Evolutionary conservation across 2,888 invertebrate species (phyloP), one percentile per base, ranked within the genome.

Genomic region (Argyresthia goedartella): DNA sequence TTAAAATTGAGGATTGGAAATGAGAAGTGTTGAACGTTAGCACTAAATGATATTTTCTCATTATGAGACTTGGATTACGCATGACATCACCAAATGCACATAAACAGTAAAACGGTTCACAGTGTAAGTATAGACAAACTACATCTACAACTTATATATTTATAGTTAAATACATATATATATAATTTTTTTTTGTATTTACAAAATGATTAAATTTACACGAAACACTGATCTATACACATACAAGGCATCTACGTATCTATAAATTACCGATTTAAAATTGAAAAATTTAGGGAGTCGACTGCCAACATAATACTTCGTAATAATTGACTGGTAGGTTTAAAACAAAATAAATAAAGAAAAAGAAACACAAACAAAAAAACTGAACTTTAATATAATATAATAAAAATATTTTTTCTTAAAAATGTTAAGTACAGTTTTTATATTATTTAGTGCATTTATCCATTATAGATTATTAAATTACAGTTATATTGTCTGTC

Each of bases 201-300:
- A 11, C 3, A 39, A 34, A 44, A 49, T 45, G 45, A 33, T 33
- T 13, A 49, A 52, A 45, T 8, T 48, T 35, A 47, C 41, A 48
- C 8, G n/a, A 15, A 50, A 56, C 45, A 49, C 50, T 15, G 57
- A 52, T 46, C 55, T 45, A 36, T 54, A 59, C 49, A 54, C 43
- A 55, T 52, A 58, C 55, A 39, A 49, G 13, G 33, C 11, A 51
- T 49, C 47, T 25, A 49, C 53, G 16, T 61, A 65, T 58, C 57
- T 52, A 60, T 59, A 53, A 66, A 60, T 62, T 57, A 58, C 58
- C 53, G 60, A 71, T 66, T 64, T 76, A 65, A 82, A 86, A 86
- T 86, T 86, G 85, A 81, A 82, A 82, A 86, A 82, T 84, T 85
- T 84, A 86, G 85, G 85, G 85, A 86, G 85, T 81, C 25, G 6